These are phyloP conservation scores for Antheraea assamensis DNA, from an alignment of 2,888 invertebrate species.

Conservation along the genomic window DNA sequence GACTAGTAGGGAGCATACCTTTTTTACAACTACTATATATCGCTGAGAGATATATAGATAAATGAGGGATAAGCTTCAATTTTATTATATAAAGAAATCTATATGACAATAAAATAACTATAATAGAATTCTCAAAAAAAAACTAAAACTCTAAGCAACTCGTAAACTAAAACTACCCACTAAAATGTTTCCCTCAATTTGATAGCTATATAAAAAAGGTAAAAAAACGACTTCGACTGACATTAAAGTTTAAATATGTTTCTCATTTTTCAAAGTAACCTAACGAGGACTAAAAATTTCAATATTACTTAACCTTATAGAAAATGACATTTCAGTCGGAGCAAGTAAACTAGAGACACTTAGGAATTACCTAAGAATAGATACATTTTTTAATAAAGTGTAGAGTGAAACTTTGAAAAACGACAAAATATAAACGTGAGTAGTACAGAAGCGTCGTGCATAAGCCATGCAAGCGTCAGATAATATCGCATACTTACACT, in stretches of 20 bases:
- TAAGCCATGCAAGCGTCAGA: constrained; percentile 42
- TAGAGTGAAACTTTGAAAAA: constrained; percentile 14
- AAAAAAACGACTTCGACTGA: neutral
- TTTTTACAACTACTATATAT: neutral
- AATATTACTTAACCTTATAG: neutral
- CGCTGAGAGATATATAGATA: neutral
- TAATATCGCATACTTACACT: constrained; percentile 88
- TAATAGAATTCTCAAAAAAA: neutral
- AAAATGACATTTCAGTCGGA: neutral
- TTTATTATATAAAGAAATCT: neutral
- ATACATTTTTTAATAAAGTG: neutral
- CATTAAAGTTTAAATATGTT: neutral
- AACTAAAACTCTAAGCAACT: neutral
- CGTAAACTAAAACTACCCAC: neutral
- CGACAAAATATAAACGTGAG: constrained; percentile 12
- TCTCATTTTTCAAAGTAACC: neutral
- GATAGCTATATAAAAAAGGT: neutral
- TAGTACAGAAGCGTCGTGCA: constrained; percentile 39
- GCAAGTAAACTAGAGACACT: neutral
- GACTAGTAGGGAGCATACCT: constrained; percentile 14
- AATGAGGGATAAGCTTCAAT: neutral
- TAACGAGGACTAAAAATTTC: neutral
- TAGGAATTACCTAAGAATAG: neutral
- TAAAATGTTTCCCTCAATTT: neutral
- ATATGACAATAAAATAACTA: neutral